A percentile compares a stretch with the other conserved stretches of the same genome.
phyloP scores from a whole-genome alignment of 37 sponge, comb jelly and placozoan genomes.

The Diacarnus erythraeanus region DNA sequence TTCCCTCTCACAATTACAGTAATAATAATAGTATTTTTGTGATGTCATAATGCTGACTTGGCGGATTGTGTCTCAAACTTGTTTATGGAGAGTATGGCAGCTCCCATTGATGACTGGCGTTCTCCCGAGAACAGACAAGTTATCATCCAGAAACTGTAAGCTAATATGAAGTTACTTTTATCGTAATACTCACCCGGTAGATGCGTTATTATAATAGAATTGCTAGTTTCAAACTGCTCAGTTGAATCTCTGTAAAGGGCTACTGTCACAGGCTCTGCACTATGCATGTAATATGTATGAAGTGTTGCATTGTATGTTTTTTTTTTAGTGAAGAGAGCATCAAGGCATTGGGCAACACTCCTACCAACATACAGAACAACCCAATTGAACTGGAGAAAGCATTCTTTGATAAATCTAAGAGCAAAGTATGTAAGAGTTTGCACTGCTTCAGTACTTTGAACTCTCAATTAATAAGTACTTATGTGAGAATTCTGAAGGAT shows the following conservation, averaged over 20 bases:
- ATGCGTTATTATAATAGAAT: neutral
- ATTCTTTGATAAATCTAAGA: constrained; percentile 33
- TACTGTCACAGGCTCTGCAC: no score
- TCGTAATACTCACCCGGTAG: neutral
- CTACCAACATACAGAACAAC: constrained; percentile 16
- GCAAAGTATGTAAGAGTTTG: constrained; percentile 18
- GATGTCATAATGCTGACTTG: neutral
- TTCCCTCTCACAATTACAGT: no score
- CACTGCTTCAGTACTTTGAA: no score
- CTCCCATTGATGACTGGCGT: constrained; percentile 18
- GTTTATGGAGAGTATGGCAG: neutral
- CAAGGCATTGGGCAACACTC: neutral
- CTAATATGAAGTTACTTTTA: neutral
- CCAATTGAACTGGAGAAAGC: constrained; percentile 33
- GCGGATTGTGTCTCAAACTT: neutral
- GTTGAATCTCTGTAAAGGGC: no score
- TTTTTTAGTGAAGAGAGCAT: constrained; percentile 8
- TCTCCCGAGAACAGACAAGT: constrained; percentile 4
- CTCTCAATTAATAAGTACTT: no score
- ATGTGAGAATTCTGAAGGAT: no score
- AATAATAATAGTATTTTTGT: no score
- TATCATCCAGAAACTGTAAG: constrained; percentile 25
- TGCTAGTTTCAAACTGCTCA: neutral
- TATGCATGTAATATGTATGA: no score
- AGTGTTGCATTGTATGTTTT: neutral